These are phyloP conservation scores for Parapristionchus giblindavisi DNA, from an alignment of 2,888 invertebrate genomes.

Conservation along the genomic window DNA sequence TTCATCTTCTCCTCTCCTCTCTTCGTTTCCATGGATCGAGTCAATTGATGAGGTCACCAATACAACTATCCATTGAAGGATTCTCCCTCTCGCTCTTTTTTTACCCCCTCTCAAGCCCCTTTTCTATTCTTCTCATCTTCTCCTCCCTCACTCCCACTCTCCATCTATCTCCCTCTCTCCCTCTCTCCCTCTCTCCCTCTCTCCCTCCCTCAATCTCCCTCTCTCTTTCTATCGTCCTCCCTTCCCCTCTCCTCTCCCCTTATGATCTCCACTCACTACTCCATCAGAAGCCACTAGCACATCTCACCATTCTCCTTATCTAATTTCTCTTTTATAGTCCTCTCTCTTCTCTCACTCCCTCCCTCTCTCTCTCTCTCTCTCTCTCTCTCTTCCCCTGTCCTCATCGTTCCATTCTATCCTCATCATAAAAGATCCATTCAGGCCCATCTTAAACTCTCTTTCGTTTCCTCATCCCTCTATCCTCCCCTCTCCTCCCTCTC, in stretches of 20 bases:
- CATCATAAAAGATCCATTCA: slow-evolving; percentile 38
- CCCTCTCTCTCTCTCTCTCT: slow-evolving; percentile 38
- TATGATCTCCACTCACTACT: slow-evolving; percentile 36
- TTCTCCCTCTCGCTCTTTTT: background rate
- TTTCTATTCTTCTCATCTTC: background rate
- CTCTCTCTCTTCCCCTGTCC: slow-evolving; percentile 26
- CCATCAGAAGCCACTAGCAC: background rate
- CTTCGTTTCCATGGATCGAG: background rate
- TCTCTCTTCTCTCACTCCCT: slow-evolving; percentile 31
- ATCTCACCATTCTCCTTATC: slow-evolving; percentile 41
- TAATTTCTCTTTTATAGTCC: slow-evolving; percentile 16
- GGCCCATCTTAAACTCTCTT: slow-evolving; percentile 1
- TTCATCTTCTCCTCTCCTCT: background rate
- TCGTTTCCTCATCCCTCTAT: slow-evolving; percentile 26
- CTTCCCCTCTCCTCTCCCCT: slow-evolving; percentile 40
- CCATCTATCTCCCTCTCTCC: slow-evolving; percentile 15
- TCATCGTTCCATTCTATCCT: slow-evolving; percentile 33
- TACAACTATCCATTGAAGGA: background rate
- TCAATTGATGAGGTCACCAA: no score
- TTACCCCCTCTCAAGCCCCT: background rate
- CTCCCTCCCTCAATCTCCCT: no score
- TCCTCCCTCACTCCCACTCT: slow-evolving; percentile 37
- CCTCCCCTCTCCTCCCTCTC: slow-evolving; percentile 12
- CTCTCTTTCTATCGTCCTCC: slow-evolving; percentile 39
- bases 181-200: slow-evolving; percentile 7